Evolutionary conservation across 2,113 vertebrate species (phyloP).

Genomic region (Panthera leo): DNA sequence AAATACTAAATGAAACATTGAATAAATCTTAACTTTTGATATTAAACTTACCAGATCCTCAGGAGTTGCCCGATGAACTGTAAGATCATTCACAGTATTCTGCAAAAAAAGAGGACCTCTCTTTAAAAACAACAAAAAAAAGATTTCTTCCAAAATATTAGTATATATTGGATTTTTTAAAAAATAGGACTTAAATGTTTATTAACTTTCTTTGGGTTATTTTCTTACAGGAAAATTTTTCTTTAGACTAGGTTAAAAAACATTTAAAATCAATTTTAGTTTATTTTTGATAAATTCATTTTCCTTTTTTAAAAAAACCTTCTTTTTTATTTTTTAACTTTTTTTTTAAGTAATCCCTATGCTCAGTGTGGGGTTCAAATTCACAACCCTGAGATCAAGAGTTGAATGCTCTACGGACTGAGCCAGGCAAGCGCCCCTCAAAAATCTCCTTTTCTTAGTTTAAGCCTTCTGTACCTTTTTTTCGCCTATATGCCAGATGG

Average conservation of each 20-base stretch:
- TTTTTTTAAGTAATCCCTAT: not conserved
- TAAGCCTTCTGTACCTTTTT: not conserved
- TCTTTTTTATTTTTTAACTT: not conserved
- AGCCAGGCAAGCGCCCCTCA: not conserved
- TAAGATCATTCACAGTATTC: conserved; percentile 92
- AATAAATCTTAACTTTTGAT: conserved; percentile 19
- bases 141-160: not conserved
- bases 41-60: conserved; percentile 91
- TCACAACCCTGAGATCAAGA: not conserved
- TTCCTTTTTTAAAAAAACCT: not conserved
- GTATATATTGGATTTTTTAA: not conserved
- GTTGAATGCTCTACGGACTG: not conserved
- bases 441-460: not conserved
- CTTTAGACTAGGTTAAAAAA: not conserved
- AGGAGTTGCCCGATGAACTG: conserved; percentile 90
- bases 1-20: conserved; percentile 26
- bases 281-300: not conserved
- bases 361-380: not conserved
- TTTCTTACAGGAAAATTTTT: not conserved
- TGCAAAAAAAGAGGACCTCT: conserved; percentile 73
- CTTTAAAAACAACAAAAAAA: not conserved
- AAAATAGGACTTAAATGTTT: not conserved
- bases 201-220: not conserved
- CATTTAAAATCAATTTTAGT: not conserved
- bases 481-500: not conserved